Base-by-base conservation (phyloP, 2,888 invertebrate genomes). In the Sycophila texana region DNA sequence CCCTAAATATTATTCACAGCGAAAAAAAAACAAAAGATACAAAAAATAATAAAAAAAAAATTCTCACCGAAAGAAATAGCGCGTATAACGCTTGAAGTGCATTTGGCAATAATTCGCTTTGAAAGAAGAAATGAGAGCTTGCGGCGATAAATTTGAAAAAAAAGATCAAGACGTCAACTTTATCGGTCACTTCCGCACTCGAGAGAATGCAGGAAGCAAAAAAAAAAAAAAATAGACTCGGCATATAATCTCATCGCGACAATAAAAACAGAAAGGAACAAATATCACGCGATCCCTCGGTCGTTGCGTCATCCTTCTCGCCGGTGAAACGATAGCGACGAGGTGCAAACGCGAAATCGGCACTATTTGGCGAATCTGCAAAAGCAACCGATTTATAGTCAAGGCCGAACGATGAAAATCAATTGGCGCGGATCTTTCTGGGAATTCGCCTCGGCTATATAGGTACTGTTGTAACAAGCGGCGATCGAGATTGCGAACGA, bases 271-370 rank as follows among this genome's bases (percentile, higher is more conserved):
- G 26, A 61, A 39, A 39, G 22, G 14, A 22, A 60, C 13, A 13
- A 14, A 22, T 60, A 26, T 13, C 49, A 12, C 61, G 47, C 47
- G 61, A 63, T 30, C 14, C 47, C 13, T 55, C 16, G 53, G 51
- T 22, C 13, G 58, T 71, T 77, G 30, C 71, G 30, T 77, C 65
- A 77, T 74, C 22, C 3, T 30, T 58, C 26, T 49, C 47, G 39
- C 16, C 18, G 20, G n/a, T 13, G 51, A 66, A 74, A 58, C 49
- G 58, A 74, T 74, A 67, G 53, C 20, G 30, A n/a, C 13, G 53
- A 12, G 12, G 20, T 39, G 47, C 39, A 47, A 18, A 18, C 55
- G 30, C 47, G 58, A 55, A 71, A 71, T 26, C 55, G 57, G 26
- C 18, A 63, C 10, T 10, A 39, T 63, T 47, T 47, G 18, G 18